These are phyloP conservation scores for Lottia scabra DNA, from an alignment of 2,888 invertebrate species.

Conservation along the genomic window DNA sequence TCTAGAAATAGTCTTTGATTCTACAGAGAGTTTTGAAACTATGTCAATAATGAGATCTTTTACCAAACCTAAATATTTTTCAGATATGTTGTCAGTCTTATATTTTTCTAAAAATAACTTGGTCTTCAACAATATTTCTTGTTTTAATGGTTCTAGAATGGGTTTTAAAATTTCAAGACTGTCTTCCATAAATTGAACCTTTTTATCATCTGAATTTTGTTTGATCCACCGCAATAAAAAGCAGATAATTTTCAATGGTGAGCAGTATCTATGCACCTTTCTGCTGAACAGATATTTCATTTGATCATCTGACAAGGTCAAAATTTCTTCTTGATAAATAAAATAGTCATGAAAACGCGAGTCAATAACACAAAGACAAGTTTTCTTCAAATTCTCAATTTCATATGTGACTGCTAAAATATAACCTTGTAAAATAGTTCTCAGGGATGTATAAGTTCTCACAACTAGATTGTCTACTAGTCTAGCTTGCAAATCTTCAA, in stretches of 20 bases:
- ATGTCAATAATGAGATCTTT: neutral
- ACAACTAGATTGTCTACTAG: conserved; percentile 12
- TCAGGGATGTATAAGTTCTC: conserved; percentile 5
- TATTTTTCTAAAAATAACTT: neutral
- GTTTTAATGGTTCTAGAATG: neutral
- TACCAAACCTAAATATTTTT: neutral
- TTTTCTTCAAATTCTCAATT: conserved; percentile 9
- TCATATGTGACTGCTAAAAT: conserved; percentile 20
- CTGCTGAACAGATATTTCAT: conserved; percentile 15
- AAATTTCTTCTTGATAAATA: conserved; percentile 21
- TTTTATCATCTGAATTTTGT: neutral
- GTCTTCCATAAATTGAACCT: neutral
- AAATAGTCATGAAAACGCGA: conserved; percentile 25
- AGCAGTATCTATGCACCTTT: conserved; percentile 19
- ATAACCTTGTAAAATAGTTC: conserved; percentile 17
- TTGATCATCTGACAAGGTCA: conserved; percentile 10
- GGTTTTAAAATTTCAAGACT: neutral
- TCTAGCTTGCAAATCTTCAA: conserved; percentile 15
- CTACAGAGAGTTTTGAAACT: neutral
- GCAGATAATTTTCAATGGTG: conserved; percentile 9
- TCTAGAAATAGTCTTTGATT: neutral
- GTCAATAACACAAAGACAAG: conserved; percentile 11
- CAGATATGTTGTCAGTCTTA: neutral
- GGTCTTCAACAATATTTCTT: neutral
- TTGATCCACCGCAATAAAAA: conserved; percentile 17